Evolutionary conservation across 2,113 vertebrate species (phyloP).

Genomic region (Oncorhynchus clarkii): DNA sequence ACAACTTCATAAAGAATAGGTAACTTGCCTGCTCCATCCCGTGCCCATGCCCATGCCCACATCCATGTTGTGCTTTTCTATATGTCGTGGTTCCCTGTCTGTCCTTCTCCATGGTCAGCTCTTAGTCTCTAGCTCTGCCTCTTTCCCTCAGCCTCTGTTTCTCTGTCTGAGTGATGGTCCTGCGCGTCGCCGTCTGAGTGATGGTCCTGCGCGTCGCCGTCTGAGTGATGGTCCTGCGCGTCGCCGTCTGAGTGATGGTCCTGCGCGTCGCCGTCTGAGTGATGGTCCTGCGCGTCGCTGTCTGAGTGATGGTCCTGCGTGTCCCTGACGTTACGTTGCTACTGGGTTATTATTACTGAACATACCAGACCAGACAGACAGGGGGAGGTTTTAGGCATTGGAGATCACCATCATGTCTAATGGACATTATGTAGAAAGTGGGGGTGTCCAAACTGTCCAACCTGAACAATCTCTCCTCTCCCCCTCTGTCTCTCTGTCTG

Average conservation of each 20-base stretch:
- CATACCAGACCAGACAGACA: constrained; percentile 46
- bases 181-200: neutral
- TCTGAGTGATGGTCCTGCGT: constrained; percentile 18
- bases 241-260: constrained; percentile 54
- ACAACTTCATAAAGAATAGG: neutral
- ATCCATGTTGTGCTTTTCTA: neutral
- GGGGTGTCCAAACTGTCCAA: constrained; percentile 17
- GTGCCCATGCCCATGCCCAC: constrained; percentile 54
- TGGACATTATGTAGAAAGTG: constrained; percentile 52
- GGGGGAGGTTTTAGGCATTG: constrained; percentile 57
- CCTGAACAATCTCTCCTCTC: neutral
- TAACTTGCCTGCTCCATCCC: constrained; percentile 66
- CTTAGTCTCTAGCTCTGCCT: constrained; percentile 36
- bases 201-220: constrained; percentile 49
- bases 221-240: constrained; percentile 52
- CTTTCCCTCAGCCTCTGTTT: constrained; percentile 42
- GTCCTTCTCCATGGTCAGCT: no score
- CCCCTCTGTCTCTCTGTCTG: neutral
- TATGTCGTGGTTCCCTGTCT: constrained; percentile 42
- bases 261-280: constrained; percentile 45
- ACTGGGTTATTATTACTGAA: constrained; percentile 64
- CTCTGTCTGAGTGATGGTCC: constrained; percentile 24
- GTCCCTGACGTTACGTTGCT: constrained; percentile 55
- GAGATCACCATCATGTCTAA: constrained; percentile 60
- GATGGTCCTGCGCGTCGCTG: constrained; percentile 45